Evolutionary conservation across 2,797 vertebrate species (phyloP).

Genomic region (Halcyon chelicuti): DNA sequence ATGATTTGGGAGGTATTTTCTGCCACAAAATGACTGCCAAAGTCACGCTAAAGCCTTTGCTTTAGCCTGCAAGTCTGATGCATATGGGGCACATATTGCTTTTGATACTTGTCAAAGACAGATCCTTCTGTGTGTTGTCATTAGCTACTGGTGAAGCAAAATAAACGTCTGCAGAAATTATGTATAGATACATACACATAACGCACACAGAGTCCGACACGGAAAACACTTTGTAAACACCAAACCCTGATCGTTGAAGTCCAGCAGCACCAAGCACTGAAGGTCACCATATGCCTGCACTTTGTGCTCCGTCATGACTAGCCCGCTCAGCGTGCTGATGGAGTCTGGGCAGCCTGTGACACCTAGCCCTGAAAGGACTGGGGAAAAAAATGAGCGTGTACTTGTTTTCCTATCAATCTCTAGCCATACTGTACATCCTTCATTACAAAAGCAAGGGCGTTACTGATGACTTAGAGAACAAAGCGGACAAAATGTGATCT

Average conservation of each 20-base stretch:
- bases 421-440: not conserved
- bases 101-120: constrained; percentile 24
- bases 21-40: constrained; percentile 32
- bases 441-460: not conserved
- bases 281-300: not conserved
- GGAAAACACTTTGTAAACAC: not conserved
- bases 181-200: not conserved
- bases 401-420: not conserved
- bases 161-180: constrained; percentile 18
- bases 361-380: not conserved
- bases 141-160: constrained; percentile 39
- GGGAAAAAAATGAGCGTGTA: not conserved
- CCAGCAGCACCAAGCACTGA: not conserved
- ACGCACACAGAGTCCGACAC: not conserved
- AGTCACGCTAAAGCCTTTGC: not conserved
- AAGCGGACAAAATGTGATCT: not conserved
- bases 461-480: not conserved
- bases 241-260: not conserved
- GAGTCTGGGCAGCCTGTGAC: not conserved
- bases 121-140: constrained; percentile 51
- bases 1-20: not conserved
- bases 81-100: constrained; percentile 29
- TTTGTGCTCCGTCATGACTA: not conserved
- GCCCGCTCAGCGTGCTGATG: not conserved
- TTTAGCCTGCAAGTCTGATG: not conserved